Evolutionary conservation across 2,797 vertebrate genomes (phyloP).

Genomic region (Nannoperca australis): DNA sequence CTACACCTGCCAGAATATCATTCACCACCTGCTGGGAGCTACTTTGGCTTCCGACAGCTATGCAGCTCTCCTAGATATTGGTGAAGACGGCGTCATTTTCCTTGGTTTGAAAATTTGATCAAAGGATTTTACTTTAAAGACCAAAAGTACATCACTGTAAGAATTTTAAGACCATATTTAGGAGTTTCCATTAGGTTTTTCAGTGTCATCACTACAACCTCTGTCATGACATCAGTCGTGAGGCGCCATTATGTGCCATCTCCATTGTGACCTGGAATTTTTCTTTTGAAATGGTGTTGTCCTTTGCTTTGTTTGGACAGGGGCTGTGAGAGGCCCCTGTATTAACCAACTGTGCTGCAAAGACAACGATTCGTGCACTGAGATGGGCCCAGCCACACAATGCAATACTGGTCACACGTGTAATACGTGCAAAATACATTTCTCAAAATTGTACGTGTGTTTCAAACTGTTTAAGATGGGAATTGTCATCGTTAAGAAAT

Average conservation of each 20-base stretch:
- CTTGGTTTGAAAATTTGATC: background rate
- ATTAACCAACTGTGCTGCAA: constrained; percentile 67
- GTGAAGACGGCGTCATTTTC: background rate
- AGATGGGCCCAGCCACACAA: constrained; percentile 41
- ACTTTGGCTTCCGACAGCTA: background rate
- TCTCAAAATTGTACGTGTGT: constrained; percentile 1
- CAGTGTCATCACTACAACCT: constrained; percentile 11
- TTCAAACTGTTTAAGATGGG: background rate
- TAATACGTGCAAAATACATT: background rate
- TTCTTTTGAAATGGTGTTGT: constrained; percentile 69
- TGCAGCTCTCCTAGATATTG: background rate
- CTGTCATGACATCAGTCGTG: constrained; percentile 53
- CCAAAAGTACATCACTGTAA: background rate
- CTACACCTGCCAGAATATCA: background rate
- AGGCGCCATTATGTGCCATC: constrained; percentile 66
- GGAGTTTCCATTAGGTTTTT: constrained; percentile 8
- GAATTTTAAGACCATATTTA: background rate
- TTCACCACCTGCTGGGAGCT: background rate
- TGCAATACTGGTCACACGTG: constrained; percentile 18
- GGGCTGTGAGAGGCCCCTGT: constrained; percentile 76
- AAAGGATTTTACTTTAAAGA: background rate
- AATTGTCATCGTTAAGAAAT: background rate
- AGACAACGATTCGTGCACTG: constrained; percentile 60
- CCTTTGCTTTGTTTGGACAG: constrained; percentile 75
- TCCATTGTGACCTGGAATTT: constrained; percentile 82